Evolutionary conservation across 2,797 vertebrate species (phyloP), one percentile per base, ranked within the genome.

Genomic region (Choloepus didactylus): DNA sequence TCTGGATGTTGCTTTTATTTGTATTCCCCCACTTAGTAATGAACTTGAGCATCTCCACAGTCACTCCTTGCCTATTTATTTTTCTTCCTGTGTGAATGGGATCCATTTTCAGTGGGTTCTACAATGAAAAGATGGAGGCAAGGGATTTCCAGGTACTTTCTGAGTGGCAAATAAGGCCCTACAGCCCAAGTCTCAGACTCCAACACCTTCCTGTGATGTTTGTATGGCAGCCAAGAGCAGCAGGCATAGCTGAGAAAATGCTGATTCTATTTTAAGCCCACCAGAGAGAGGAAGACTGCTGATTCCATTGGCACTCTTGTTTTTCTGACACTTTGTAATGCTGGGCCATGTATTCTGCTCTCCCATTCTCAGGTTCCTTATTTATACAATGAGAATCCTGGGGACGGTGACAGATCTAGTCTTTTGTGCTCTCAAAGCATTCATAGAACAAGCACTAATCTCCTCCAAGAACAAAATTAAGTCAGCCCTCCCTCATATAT

Each of bases 1-100:
- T 72, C 41, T 86, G 46, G 6, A 27, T 75, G 2, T 83, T 91
- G 73, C 35, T 86, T 87, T 89, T 69, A n/a, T 86, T 76, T 91
- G 44, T 7, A 64, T 75, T 91, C 66, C 49, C 31, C 66, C 87
- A 14, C 31, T 75, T 83, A 79, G 38, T 44, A 87, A 72, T 76
- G 29, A 89, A 49, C 23, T 64, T 89, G 80, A 92, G 21, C 46
- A 70, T 83, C 64, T 96, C 75, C 16, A 12, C 35, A 29, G 72
- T 9, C 9, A 27, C 44, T 62, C 51, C 54, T 15, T 25, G 70
- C 38, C n/a, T 25, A 38, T 75, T 92, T 80, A 27, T 35, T 90
- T 60, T 85, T 70, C 19, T 88, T 94, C 60, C 27, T 38, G 23
- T 59, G 38, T 66, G 67, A 87, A 18, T 38, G 6, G 38, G 9